A percentile compares a stretch with the other conserved stretches of the same genome.
phyloP scores from a whole-genome alignment of 2,113 vertebrate genomes.

The Regulus satrapa region DNA sequence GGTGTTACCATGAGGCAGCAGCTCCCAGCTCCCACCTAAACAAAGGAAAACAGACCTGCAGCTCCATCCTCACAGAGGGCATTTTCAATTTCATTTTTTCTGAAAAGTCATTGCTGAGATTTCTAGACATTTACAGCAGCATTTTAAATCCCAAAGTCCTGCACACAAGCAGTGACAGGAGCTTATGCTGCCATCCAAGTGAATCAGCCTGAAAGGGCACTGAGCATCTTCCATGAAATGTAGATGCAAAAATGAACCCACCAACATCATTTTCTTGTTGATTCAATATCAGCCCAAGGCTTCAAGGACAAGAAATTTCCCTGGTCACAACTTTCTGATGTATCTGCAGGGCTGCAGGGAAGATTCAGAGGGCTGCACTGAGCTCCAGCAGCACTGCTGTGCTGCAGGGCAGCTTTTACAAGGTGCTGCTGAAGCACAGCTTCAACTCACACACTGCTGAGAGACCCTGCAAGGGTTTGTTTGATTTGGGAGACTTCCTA shows the following conservation, averaged over 20 bases:
- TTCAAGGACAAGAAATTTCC: not conserved
- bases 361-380: not conserved
- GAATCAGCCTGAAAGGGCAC: not conserved
- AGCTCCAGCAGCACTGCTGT: not conserved
- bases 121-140: not conserved
- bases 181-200: not conserved
- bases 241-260: not conserved
- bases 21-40: not conserved
- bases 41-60: not conserved
- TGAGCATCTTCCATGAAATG: not conserved
- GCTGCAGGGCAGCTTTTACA: not conserved
- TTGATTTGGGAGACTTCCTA: not conserved
- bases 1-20: not conserved
- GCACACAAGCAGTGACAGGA: not conserved
- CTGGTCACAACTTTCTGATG: not conserved
- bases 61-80: not conserved
- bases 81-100: not conserved
- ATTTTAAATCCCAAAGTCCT: not conserved
- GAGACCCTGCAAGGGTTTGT: not conserved
- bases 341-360: not conserved
- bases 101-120: not conserved
- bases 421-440: not conserved
- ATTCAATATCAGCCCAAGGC: not conserved
- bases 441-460: not conserved
- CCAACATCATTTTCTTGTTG: fast-evolving